Evolutionary conservation across 2,797 vertebrate species (phyloP), one percentile per base, ranked within the genome.

Genomic region (Crenuchus spilurus): DNA sequence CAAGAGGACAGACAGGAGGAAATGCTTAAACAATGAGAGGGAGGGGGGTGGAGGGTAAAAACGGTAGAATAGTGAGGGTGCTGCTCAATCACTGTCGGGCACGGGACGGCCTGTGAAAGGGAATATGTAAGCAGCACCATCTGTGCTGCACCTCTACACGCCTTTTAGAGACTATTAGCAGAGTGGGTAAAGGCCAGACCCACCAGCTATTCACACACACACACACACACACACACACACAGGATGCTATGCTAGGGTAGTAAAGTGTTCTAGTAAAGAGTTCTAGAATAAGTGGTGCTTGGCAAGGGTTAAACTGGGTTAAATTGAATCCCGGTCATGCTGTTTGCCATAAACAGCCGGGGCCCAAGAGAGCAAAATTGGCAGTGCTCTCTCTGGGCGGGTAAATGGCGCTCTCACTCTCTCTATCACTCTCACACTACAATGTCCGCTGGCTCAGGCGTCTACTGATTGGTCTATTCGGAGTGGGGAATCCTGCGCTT

Each of bases 91-190:
- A 74, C 58, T 70, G 52, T 72, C 64, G 65, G 70, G 49, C 41
- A 60, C 16, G 74, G 26, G 66, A 61, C 41, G 54, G 71, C 46
- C 68, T 84, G 69, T 64, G 78, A 84, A 83, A 79, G 78, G 68
- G 79, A 84, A 81, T 84, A 84, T 69, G 73, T 78, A 84, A 85
- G 73, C 60, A 83, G 76, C 41, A 72, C 80, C 82, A 85, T 87
- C 85, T 84, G 85, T 77, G 80, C 52, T 54, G 44, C 39, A 63
- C 74, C 77, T 79, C 66, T 67, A 63, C 54, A 65, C 69, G 78
- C 63, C 70, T 79, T 84, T 85, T 84, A 85, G 74, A 76, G 65
- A 77, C 75, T 83, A 84, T 85, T 87, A 87, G 73, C 69, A 70
- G 55, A 78, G 78, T 74, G 63, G 72, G 66, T 57, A 70, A 66